Base-by-base conservation (phyloP, 1,140 invertebrate genomes). In the Chymomyza costata region DNA sequence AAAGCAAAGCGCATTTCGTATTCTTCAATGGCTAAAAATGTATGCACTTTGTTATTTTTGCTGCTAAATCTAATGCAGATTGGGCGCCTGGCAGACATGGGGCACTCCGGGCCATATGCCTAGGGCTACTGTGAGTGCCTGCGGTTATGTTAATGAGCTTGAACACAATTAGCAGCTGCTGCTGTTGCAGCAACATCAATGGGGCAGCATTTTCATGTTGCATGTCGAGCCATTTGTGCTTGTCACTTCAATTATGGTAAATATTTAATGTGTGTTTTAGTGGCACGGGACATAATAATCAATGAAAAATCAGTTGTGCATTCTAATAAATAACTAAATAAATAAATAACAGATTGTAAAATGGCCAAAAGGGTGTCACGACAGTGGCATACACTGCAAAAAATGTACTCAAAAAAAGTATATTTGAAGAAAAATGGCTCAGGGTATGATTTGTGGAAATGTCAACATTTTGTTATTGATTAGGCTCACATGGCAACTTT, bases 91-190 rank as follows among this genome's bases (percentile, higher is more conserved):
- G 11, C 39, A 28, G 31, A 17, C 21, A 38, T 2, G 17, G 16
- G 38, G 51, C 31, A 19, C 44, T 31, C 17, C 14, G 18, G 17
- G 21, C 5, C 58, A 31, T 44, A 16, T 35, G 35, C 3, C 8
- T 65, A 43, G 48, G 34, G 19, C 25, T 10, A 43, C 31, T 1
- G n/a, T 45, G 65, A 67, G 73, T 64, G 73, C 67, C 73, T 81
- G 73, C 68, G 73, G 73, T 80, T 80, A 80, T 80, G 73, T 81
- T 80, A 80, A 80, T 80, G 73, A 80, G 73, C 73, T 80, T 80
- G 73, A 66, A 80, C 73, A 80, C 73, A 80, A 80, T 80, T 80
- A 80, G 73, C 73, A 80, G 73, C 73, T 80, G 73, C 73, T 68
- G 73, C 67, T 48, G 69, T 50, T 55, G 51, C 48, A 48, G 53